Percentiles rank a stretch among this genome's conserved stretches.
These are phyloP conservation scores for Ceraclea dissimilis DNA, from an alignment of 2,888 invertebrate genomes.

Conservation along the genomic window DNA sequence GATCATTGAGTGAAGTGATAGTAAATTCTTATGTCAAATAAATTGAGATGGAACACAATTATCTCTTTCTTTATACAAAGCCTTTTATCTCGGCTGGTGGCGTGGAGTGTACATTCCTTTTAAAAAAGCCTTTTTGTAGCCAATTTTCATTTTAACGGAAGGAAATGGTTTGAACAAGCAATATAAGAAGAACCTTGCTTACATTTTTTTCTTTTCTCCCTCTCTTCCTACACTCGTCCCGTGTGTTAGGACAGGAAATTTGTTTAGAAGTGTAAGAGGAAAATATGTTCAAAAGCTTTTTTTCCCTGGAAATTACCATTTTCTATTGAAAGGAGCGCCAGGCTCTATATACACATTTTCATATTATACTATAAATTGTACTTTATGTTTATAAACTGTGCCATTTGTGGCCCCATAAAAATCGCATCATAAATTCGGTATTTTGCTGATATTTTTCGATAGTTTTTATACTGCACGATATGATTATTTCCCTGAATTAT, in stretches of 20 bases:
- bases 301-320: neutral
- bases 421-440: too few relatives aligned
- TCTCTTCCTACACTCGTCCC: too few relatives aligned
- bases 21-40: conserved; percentile 5
- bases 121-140: neutral
- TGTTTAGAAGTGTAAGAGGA: neutral
- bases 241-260: neutral
- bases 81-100: neutral
- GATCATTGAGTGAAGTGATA: conserved; percentile 5
- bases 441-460: too few relatives aligned
- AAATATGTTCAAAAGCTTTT: neutral
- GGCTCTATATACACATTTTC: too few relatives aligned
- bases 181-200: neutral
- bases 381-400: too few relatives aligned
- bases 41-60: conserved; percentile 4
- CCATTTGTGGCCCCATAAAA: too few relatives aligned
- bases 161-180: conserved; percentile 3
- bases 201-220: neutral
- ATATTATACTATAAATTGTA: too few relatives aligned
- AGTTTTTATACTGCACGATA: too few relatives aligned
- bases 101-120: neutral
- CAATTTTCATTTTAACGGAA: conserved; percentile 1
- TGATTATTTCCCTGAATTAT: too few relatives aligned
- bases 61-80: neutral
- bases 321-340: too few relatives aligned